Conservation (phyloP, 2,797 vertebrate species). For the Lacerta viridis region DNA sequence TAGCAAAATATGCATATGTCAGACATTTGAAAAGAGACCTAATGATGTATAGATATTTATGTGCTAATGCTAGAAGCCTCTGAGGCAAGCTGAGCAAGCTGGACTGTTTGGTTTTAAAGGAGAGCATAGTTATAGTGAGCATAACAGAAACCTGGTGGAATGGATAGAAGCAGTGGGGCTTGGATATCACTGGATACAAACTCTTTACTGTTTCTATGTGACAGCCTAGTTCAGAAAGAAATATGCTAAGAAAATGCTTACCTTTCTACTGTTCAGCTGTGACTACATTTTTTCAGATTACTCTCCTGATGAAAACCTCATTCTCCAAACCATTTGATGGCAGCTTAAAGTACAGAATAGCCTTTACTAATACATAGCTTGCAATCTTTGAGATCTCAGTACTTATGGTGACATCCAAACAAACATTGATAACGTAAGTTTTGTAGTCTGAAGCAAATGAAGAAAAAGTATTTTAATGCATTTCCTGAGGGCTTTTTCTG, state of each 20-base stretch:
- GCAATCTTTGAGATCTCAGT: neutral
- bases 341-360: neutral
- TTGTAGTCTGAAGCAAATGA: neutral
- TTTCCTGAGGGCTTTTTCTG: neutral
- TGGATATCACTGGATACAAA: neutral
- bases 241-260: neutral
- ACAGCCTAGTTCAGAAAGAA: neutral
- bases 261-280: neutral
- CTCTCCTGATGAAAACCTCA: neutral
- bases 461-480: neutral
- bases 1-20: too few relatives aligned
- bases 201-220: neutral
- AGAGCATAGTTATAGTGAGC: too few relatives aligned
- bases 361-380: too few relatives aligned
- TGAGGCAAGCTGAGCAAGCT: too few relatives aligned
- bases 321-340: neutral
- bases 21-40: too few relatives aligned
- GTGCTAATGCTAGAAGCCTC: too few relatives aligned
- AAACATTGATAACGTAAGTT: neutral
- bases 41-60: too few relatives aligned
- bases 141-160: too few relatives aligned
- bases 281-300: neutral
- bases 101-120: too few relatives aligned
- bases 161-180: too few relatives aligned
- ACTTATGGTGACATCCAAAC: neutral